Percentiles rank a stretch among this genome's conserved stretches.
phyloP scores from a whole-genome alignment of 1,140 invertebrate species.

The Globodera rostochiensis region DNA sequence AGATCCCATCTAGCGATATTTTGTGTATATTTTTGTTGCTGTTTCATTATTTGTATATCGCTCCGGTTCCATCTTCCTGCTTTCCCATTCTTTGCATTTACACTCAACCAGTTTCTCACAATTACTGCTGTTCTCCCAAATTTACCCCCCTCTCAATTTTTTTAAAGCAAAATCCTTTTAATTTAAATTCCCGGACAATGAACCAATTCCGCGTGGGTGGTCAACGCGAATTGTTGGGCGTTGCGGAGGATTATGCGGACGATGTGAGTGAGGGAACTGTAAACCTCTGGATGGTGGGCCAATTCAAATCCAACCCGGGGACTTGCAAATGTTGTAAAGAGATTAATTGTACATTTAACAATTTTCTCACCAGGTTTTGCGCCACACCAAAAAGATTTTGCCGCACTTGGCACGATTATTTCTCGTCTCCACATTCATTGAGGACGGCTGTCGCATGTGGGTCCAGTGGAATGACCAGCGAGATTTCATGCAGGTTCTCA shows the following conservation, averaged over 20 bases:
- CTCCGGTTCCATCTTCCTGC: no score
- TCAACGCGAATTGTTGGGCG: slow-evolving; percentile 40
- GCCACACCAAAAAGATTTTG: slow-evolving; percentile 78
- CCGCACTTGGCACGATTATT: slow-evolving; percentile 92
- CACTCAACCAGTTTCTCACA: no score
- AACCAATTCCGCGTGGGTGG: slow-evolving; percentile 34
- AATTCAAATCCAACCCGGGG: neutral
- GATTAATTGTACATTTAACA: neutral
- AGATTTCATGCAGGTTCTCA: slow-evolving; percentile 80
- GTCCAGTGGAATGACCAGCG: slow-evolving; percentile 95
- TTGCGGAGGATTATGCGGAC: slow-evolving; percentile 47
- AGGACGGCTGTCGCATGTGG: slow-evolving; percentile 99
- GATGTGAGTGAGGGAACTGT: slow-evolving; percentile 36
- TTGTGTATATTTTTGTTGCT: no score
- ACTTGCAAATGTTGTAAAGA: neutral
- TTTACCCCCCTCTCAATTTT: no score
- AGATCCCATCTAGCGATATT: no score
- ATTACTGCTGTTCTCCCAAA: no score
- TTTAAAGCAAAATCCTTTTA: no score
- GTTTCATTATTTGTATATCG: no score
- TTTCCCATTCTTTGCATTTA: no score
- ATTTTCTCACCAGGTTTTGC: slow-evolving; percentile 46
- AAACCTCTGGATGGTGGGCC: no score
- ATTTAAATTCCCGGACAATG: slow-evolving; percentile 24
- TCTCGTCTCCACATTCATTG: slow-evolving; percentile 97